Conservation (phyloP, 2,888 invertebrate genomes). For the Epiblema foenella region DNA sequence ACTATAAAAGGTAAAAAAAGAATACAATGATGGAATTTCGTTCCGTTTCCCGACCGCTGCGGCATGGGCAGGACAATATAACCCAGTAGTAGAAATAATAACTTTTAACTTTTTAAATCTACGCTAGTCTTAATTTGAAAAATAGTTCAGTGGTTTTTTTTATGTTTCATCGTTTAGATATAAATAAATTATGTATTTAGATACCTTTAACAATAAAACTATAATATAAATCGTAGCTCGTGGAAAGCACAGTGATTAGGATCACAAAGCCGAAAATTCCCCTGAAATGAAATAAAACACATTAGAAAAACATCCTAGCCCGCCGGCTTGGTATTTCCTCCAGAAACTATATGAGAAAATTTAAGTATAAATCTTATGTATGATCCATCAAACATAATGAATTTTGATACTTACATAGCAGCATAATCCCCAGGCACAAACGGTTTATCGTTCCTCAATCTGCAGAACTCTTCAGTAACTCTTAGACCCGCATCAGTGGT, state of each 20-base stretch:
- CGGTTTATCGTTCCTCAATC: slow-evolving; percentile 71
- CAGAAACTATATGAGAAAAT: too few relatives aligned
- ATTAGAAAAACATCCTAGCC: neutral
- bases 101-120: too few relatives aligned
- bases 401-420: slow-evolving; percentile 64
- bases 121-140: neutral
- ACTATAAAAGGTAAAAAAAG: too few relatives aligned
- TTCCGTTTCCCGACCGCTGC: too few relatives aligned
- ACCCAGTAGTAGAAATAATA: too few relatives aligned
- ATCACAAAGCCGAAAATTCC: slow-evolving; percentile 53
- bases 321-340: neutral
- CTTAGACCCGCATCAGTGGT: slow-evolving; percentile 35
- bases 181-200: neutral
- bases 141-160: neutral
- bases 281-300: slow-evolving; percentile 48
- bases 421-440: slow-evolving; percentile 71
- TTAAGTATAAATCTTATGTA: too few relatives aligned
- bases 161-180: neutral
- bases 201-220: slow-evolving; percentile 50
- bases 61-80: too few relatives aligned
- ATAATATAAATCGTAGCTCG: slow-evolving; percentile 59
- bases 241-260: slow-evolving; percentile 60
- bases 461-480: slow-evolving; percentile 61
- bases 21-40: too few relatives aligned
- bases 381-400: too few relatives aligned